Conservation (phyloP, 1,140 invertebrate genomes). For the Rhizoglyphus robini region DNA sequence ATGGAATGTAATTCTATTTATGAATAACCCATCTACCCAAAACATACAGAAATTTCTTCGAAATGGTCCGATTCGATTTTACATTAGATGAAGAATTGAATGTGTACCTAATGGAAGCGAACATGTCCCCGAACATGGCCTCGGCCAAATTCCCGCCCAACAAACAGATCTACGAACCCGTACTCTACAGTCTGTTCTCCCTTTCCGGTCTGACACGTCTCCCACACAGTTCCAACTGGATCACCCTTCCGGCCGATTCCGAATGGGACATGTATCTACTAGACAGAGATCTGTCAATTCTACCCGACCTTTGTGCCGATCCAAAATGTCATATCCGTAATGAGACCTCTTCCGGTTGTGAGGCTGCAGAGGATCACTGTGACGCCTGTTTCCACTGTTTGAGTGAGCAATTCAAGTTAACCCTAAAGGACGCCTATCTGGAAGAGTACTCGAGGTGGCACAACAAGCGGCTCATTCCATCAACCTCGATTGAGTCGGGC, state of each 20-base stretch:
- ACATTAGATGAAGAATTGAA: slow-evolving; percentile 74
- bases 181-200: slow-evolving; percentile 68
- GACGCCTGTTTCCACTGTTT: slow-evolving; percentile 62
- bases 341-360: slow-evolving; percentile 36
- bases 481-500: slow-evolving; percentile 26
- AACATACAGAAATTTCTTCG: slow-evolving; percentile 66
- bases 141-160: slow-evolving; percentile 82
- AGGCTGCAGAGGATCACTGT: slow-evolving; percentile 48
- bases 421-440: slow-evolving; percentile 51
- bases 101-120: slow-evolving; percentile 83
- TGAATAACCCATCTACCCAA: background rate
- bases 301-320: slow-evolving; percentile 50
- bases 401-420: slow-evolving; percentile 41
- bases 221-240: slow-evolving; percentile 27
- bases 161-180: slow-evolving; percentile 75
- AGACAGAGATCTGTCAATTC: slow-evolving; percentile 62
- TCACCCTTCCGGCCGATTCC: slow-evolving; percentile 19
- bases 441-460: slow-evolving; percentile 57
- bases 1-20: background rate
- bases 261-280: slow-evolving; percentile 49
- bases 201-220: slow-evolving; percentile 57
- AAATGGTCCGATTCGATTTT: slow-evolving; percentile 85
- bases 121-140: slow-evolving; percentile 94
- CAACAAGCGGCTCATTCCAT: slow-evolving; percentile 31
- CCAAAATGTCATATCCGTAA: slow-evolving; percentile 37